phyloP scores from a whole-genome alignment of 2,113 vertebrate genomes.

The Atractosteus spatula region DNA sequence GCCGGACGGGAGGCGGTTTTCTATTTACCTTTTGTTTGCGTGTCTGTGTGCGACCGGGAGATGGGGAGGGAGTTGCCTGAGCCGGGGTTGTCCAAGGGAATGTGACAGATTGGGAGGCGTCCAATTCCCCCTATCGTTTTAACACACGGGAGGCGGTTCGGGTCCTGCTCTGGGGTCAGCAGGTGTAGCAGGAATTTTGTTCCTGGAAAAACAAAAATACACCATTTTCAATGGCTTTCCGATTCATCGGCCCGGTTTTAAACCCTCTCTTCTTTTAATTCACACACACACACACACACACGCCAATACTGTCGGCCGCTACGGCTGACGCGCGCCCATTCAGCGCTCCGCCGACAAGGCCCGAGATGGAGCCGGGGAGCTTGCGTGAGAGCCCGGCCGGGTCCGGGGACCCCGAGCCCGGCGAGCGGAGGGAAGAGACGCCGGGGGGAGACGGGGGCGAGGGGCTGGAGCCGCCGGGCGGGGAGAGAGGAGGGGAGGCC shows the following conservation, averaged over 20 bases:
- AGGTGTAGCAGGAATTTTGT: not conserved
- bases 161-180: not conserved
- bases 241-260: too few relatives aligned
- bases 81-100: not conserved
- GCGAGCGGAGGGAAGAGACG: constrained; percentile 48
- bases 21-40: constrained; percentile 18
- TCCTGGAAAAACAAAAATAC: not conserved
- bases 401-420: constrained; percentile 39
- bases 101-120: not conserved
- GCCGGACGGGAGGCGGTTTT: constrained; percentile 6
- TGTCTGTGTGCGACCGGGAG: constrained; percentile 5
- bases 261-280: too few relatives aligned
- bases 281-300: too few relatives aligned
- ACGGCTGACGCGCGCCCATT: not conserved
- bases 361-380: constrained; percentile 55
- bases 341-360: constrained; percentile 32
- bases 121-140: not conserved
- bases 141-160: not conserved
- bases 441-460: constrained; percentile 47
- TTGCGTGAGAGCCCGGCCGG: constrained; percentile 56
- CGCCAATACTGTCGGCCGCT: too few relatives aligned
- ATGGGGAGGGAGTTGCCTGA: too few relatives aligned
- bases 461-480: constrained; percentile 17
- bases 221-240: too few relatives aligned
- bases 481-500: constrained; percentile 26